phyloP scores from a whole-genome alignment of 2,797 vertebrate genomes.

The Rhinogobio ventralis region DNA sequence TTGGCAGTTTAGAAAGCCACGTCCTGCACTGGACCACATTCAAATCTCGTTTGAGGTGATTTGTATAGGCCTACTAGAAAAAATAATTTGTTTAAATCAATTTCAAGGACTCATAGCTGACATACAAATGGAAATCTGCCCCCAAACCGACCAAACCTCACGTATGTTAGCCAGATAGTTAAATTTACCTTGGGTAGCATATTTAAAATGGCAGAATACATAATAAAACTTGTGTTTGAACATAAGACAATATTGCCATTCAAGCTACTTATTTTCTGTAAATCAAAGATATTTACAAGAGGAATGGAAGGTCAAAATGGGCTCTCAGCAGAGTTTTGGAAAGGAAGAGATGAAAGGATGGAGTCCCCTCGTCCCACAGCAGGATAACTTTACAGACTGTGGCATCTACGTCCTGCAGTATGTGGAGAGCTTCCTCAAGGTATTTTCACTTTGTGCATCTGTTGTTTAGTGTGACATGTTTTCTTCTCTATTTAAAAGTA shows the following conservation, averaged over 20 bases:
- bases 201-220: background rate
- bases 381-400: constrained; percentile 88
- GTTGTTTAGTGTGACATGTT: constrained; percentile 49
- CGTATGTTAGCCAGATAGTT: background rate
- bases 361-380: constrained; percentile 85
- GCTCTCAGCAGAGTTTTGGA: constrained; percentile 83
- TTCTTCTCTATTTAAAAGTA: constrained; percentile 64
- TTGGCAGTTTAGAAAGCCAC: background rate
- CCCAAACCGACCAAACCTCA: background rate
- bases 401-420: constrained; percentile 87
- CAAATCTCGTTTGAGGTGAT: constrained; percentile 7
- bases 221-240: background rate
- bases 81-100: constrained; percentile 21
- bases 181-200: background rate
- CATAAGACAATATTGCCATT: background rate
- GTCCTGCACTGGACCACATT: constrained; percentile 10
- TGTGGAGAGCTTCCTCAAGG: constrained; percentile 89
- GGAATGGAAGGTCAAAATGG: constrained; percentile 87
- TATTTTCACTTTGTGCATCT: constrained; percentile 49
- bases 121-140: background rate
- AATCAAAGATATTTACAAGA: constrained; percentile 83
- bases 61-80: background rate
- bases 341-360: constrained; percentile 85
- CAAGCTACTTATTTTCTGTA: background rate
- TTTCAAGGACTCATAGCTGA: background rate